Conservation (phyloP, 2,797 vertebrate genomes). For the Astyanax mexicanus region DNA sequence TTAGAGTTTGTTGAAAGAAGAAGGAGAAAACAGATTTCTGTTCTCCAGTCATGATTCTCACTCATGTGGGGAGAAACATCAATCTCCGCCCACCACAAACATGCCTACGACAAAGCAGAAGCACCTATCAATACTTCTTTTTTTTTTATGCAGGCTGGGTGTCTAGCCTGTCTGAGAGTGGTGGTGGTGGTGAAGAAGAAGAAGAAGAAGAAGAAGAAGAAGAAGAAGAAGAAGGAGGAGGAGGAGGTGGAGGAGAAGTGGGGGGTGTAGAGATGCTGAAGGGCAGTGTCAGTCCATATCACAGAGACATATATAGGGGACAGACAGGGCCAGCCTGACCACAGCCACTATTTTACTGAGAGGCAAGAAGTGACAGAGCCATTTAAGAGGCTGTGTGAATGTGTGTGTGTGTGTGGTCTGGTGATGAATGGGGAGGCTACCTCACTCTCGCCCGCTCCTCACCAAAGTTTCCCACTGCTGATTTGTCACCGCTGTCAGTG, state of each 20-base stretch:
- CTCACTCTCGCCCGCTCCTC: constrained; percentile 49
- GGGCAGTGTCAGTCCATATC: constrained; percentile 52
- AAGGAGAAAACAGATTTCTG: too few species aligned
- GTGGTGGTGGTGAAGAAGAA: not conserved
- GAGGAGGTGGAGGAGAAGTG: too few species aligned
- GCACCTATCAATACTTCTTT: not conserved
- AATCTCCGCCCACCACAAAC: not conserved
- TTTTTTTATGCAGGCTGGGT: not conserved
- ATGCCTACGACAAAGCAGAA: not conserved
- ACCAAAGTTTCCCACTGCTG: constrained; percentile 55
- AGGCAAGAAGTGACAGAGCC: constrained; percentile 44
- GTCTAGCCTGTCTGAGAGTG: constrained; percentile 20
- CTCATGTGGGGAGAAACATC: not conserved
- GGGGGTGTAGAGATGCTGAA: constrained; percentile 37
- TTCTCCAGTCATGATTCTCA: not conserved
- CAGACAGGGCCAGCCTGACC: constrained; percentile 24
- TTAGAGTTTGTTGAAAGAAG: too few species aligned
- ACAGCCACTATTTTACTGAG: constrained; percentile 20
- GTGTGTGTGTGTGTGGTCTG: constrained; percentile 19
- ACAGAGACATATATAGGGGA: constrained; percentile 44
- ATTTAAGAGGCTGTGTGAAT: constrained; percentile 37
- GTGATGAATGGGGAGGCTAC: constrained; percentile 61
- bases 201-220: too few species aligned
- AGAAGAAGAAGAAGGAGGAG: too few species aligned
- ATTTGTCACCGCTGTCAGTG: constrained; percentile 64